These are phyloP conservation scores for Sphaeridia pumilis DNA, from an alignment of 2,888 invertebrate genomes.

Conservation along the genomic window DNA sequence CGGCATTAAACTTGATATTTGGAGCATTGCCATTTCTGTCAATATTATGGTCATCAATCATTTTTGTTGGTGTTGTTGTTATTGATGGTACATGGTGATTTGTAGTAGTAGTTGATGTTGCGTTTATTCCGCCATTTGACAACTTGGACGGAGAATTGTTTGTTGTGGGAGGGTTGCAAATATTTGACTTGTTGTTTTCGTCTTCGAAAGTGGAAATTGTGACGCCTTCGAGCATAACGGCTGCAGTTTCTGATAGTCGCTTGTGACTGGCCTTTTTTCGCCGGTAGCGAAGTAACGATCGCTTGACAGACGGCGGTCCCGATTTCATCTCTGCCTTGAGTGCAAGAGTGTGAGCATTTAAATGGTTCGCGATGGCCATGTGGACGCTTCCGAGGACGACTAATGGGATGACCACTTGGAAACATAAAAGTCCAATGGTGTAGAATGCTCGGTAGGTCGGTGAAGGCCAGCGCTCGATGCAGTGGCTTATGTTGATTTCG, in stretches of 20 bases:
- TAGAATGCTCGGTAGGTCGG: conserved; percentile 39
- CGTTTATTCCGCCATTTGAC: too few species aligned
- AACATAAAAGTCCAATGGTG: conserved; percentile 42
- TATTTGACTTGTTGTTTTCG: too few species aligned
- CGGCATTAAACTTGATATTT: conserved; percentile 13
- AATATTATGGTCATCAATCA: too few species aligned
- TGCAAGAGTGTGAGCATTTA: conserved; percentile 37
- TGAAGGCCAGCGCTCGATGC: conserved; percentile 40
- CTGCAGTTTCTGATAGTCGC: background rate
- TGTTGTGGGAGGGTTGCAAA: too few species aligned
- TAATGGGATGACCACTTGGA: conserved; percentile 45
- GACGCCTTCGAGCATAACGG: background rate
- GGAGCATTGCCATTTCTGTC: too few species aligned
- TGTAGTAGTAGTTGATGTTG: too few species aligned
- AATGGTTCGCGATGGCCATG: conserved; percentile 42
- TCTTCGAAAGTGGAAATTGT: too few species aligned
- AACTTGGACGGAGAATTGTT: too few species aligned
- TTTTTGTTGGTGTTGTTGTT: too few species aligned
- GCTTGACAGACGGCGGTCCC: background rate
- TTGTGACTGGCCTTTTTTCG: background rate
- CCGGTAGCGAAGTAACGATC: background rate
- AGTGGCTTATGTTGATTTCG: conserved; percentile 40
- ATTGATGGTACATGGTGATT: too few species aligned
- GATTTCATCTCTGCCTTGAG: background rate
- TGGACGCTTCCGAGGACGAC: conserved; percentile 43